Percentiles rank a stretch among this genome's conserved stretches.
These are phyloP conservation scores for Parazoanthus swiftii DNA, from an alignment of 92 coral and sea anemone genomes.

Conservation along the genomic window DNA sequence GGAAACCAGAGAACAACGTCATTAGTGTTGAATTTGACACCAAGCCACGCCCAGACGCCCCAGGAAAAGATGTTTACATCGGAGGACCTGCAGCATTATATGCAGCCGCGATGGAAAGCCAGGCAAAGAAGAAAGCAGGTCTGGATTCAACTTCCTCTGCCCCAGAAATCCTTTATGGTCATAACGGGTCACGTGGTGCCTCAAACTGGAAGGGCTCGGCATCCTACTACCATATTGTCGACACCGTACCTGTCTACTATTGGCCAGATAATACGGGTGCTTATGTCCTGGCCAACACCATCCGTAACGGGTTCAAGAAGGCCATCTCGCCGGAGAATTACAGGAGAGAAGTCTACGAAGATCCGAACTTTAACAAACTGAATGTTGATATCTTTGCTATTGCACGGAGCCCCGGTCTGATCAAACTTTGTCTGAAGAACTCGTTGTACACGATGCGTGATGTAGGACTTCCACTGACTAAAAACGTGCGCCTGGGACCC, in stretches of 20 bases:
- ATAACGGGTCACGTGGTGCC: slow-evolving; percentile 12
- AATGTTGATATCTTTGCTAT: too few relatives aligned
- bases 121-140: not conserved
- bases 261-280: slow-evolving; percentile 18
- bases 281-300: too few relatives aligned
- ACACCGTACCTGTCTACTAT: slow-evolving; percentile 3
- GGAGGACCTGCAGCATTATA: slow-evolving; percentile 22
- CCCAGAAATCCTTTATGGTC: slow-evolving; percentile 15
- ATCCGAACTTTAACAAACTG: too few relatives aligned
- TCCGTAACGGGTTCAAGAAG: too few relatives aligned
- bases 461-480: too few relatives aligned
- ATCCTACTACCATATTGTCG: not conserved
- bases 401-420: too few relatives aligned
- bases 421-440: too few relatives aligned
- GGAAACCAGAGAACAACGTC: slow-evolving; percentile 32
- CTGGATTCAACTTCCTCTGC: slow-evolving; percentile 1
- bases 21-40: slow-evolving; percentile 28
- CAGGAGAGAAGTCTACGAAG: too few relatives aligned
- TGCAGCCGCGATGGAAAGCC: slow-evolving; percentile 2
- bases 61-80: slow-evolving; percentile 22
- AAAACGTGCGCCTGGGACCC: too few relatives aligned
- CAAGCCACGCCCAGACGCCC: slow-evolving; percentile 26
- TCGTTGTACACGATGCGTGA: too few relatives aligned
- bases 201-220: slow-evolving; percentile 26
- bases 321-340: too few relatives aligned